phyloP scores from a whole-genome alignment of 2,888 invertebrate genomes.

The Folsomia candida region DNA sequence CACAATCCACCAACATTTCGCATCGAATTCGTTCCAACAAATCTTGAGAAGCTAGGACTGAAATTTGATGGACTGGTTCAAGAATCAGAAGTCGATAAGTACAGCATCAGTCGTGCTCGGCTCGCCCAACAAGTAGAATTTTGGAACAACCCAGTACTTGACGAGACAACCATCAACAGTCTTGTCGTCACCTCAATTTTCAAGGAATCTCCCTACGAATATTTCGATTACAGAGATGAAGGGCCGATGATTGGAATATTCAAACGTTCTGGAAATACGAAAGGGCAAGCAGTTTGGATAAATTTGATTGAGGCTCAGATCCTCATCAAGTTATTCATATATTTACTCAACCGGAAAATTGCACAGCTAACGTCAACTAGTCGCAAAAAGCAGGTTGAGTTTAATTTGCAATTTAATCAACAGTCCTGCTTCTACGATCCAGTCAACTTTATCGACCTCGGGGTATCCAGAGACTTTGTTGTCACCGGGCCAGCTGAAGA shows the following conservation, averaged over 20 bases:
- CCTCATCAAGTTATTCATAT: neutral
- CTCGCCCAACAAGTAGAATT: neutral
- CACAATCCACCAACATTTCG: too few relatives aligned
- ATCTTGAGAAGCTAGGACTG: too few relatives aligned
- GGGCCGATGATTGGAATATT: neutral
- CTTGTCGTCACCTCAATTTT: neutral
- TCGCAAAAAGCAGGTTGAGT: neutral
- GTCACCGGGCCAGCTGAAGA: neutral
- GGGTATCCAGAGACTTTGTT: neutral
- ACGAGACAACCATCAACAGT: neutral
- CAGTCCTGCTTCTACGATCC: neutral
- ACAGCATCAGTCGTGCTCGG: neutral
- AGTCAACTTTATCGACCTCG: neutral
- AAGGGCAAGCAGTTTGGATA: neutral
- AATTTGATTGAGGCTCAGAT: neutral
- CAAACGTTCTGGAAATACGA: neutral
- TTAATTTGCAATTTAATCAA: neutral
- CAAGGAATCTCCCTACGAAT: neutral
- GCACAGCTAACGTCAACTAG: neutral
- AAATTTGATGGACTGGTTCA: neutral
- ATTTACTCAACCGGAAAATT: neutral
- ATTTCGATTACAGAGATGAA: neutral
- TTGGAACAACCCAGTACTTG: neutral
- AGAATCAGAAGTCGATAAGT: neutral
- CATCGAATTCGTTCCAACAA: too few relatives aligned